Evolutionary conservation across 1,140 invertebrate species (phyloP), one percentile per base, ranked within the genome.

Genomic region (Drosophila lowei): DNA sequence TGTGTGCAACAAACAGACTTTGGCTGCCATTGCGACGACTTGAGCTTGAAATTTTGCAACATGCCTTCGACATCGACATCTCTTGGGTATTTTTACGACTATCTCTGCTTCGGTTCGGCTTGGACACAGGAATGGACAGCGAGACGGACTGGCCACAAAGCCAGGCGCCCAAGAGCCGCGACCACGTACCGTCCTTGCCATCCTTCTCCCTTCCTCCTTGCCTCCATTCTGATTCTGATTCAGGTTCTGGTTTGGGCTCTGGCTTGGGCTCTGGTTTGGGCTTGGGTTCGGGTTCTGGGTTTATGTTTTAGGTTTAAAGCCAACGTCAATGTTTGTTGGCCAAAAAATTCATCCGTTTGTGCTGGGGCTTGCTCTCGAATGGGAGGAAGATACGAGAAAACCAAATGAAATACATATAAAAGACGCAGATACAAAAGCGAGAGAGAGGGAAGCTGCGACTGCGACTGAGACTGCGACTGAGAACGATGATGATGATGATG

Each of bases 51-150:
- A 85, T 86, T 79, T 85, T 85, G 81, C 81, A 85, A 85, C 81
- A 86, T 85, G 81, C 81, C 81, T 85, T 86, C 81, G 81, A 85
- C 81, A 86, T 86, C 77, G 81, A 85, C 81, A 86, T 85, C 81
- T 81, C 81, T 77, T 80, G 81, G 83, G 81, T 80, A 85, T 85
- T 85, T 85, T 86, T 86, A 85, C 81, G 81, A 85, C 81, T 70
- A 77, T 66, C 77, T 55, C 50, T 65, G 67, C 41, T 59, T 55
- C 8, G 38, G 48, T 23, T 38, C 5, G 34, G 11, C 5, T 38
- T 13, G 34, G 34, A 38, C 34, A 57, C 65, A 59, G 59, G 28
- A 28, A 50, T 68, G 74, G 41, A 47, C 75, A 55, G 56, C 43
- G 56, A 64, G 68, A 42, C 52, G 25, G 3, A 23, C 54, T 68